A percentile compares a stretch with the other conserved stretches of the same genome.
These are phyloP conservation scores for Drosophila seclusa DNA, from an alignment of 2,888 invertebrate species.

Conservation along the genomic window DNA sequence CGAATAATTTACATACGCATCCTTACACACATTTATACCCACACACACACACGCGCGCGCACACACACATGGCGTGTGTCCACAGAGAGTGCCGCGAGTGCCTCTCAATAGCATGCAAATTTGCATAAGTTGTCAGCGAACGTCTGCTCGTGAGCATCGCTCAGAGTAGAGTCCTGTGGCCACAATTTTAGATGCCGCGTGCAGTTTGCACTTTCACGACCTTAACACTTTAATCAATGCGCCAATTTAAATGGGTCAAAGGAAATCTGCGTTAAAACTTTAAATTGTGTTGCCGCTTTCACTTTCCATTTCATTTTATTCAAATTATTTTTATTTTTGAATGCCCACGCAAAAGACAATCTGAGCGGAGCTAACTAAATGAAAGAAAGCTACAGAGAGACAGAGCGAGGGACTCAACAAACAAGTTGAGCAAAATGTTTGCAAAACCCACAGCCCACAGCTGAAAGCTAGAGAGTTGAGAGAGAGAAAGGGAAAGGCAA, in stretches of 20 bases:
- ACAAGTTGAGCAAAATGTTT: slow-evolving; percentile 50
- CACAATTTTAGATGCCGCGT: slow-evolving; percentile 34
- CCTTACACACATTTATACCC: slow-evolving; percentile 18
- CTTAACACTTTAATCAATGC: slow-evolving; percentile 44
- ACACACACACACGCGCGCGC: slow-evolving; percentile 19
- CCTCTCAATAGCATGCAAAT: slow-evolving; percentile 73
- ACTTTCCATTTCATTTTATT: slow-evolving; percentile 14
- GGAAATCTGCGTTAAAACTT: neutral
- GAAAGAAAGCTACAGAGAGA: neutral
- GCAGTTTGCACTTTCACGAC: slow-evolving; percentile 54
- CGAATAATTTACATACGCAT: slow-evolving; percentile 55
- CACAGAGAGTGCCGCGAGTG: slow-evolving; percentile 50
- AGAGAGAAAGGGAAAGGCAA: neutral
- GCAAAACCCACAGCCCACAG: slow-evolving; percentile 27
- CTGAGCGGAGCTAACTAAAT: slow-evolving; percentile 27
- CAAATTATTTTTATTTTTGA: neutral
- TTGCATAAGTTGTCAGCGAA: slow-evolving; percentile 77
- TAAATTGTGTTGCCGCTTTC: slow-evolving; percentile 26
- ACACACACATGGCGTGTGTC: neutral
- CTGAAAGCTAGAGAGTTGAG: neutral
- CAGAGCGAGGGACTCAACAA: slow-evolving; percentile 27
- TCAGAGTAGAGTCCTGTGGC: slow-evolving; percentile 33
- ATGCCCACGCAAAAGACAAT: slow-evolving; percentile 26
- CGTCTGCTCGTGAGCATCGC: slow-evolving; percentile 45
- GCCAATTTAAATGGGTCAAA: slow-evolving; percentile 37